phyloP scores from a whole-genome alignment of 2,888 invertebrate genomes.

The Oxyscelio sp. region DNA sequence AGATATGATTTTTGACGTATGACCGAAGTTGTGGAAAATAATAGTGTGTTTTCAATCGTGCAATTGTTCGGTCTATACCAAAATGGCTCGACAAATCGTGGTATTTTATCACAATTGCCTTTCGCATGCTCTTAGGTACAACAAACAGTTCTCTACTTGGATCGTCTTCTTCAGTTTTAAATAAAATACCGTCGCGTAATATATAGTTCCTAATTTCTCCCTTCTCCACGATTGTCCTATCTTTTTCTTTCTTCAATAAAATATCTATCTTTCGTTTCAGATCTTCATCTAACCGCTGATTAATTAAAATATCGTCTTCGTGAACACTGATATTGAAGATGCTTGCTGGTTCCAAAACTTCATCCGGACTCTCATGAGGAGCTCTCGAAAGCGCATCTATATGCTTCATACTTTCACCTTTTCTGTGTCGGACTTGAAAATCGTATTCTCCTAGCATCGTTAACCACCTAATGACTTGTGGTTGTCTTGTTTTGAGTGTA shows the following conservation, averaged over 20 bases:
- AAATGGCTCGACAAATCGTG: conserved; percentile 59
- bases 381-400: not conserved
- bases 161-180: too few species aligned
- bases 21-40: conserved; percentile 71
- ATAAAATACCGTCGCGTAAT: too few species aligned
- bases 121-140: conserved; percentile 60
- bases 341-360: not conserved
- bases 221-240: conserved; percentile 30
- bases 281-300: not conserved
- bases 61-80: conserved; percentile 54
- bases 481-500: not conserved
- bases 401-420: not conserved
- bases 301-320: not conserved
- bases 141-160: too few species aligned
- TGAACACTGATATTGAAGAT: not conserved
- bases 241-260: not conserved
- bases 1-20: conserved; percentile 71
- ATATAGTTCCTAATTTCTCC: conserved; percentile 18
- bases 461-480: not conserved
- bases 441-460: not conserved
- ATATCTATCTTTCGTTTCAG: not conserved
- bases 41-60: conserved; percentile 64
- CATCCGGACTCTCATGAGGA: not conserved
- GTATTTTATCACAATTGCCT: conserved; percentile 64
- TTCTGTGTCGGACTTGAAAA: not conserved